Base-by-base conservation (phyloP, 2,113 vertebrate species). In the Sarotherodon lohbergeri region DNA sequence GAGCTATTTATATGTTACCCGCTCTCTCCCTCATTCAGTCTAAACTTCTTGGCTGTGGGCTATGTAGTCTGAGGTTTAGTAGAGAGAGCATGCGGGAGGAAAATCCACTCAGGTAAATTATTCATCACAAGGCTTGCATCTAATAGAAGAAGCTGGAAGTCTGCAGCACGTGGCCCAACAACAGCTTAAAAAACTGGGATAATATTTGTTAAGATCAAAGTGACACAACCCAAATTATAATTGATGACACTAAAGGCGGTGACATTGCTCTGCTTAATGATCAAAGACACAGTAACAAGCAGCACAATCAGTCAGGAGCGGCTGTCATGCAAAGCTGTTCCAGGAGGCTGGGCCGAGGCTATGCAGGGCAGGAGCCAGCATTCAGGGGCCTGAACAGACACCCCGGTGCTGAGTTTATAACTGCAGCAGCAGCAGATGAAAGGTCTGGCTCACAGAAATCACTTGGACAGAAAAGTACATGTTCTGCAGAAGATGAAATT, bases 201-300 rank as follows among this genome's bases (percentile, higher is more conserved):
- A 90, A 92, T 93, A 94, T 95, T 95, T 95, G 92, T 94, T 81
- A 80, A 88, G 90, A 95, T 95, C 93, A 95, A 95, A 95, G 92
- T 91, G 88, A 88, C 61, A 84, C 59, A 5, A 81, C 55, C 80
- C 81, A 86, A 61, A 90, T 91, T 91, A 89, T 92, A 94, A 95
- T 92, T 94, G 91, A 94, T 94, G 91, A 91, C 90, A 86, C 90
- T 91, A 84, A 92, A 86, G 88, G 89, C 82, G 17, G 86, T 92
- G 87, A 91, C 92, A 89, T 87, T 63, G 91, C 91, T 94, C 89
- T 89, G 86, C 86, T 85, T 92, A 93, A 93, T 93, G 91, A 95
- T 95, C 94, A 95, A 95, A 95, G 93, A 92, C 92, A 91, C 88
- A 81, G 83, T 90, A 92, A 92, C 84, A 90, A 93, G 87, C 85